A percentile compares a stretch with the other conserved stretches of the same genome.
Conservation (phyloP, 2,113 vertebrate species). For the Pan troglodytes region NHGRI_mPanTro3-v2.1_pri NC_072418.2:2858001-2858500, state of each 20-base stretch:
- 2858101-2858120: not conserved
- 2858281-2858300: conserved; percentile 95
- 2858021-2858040: not conserved
- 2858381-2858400: conserved; percentile 91
- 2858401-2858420: conserved; percentile 89
- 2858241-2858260: conserved; percentile 87
- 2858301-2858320: conserved; percentile 92
- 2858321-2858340: conserved; percentile 87
- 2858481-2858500: conserved; percentile 93
- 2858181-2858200: not conserved
- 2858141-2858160: not conserved
- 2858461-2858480: conserved; percentile 97
- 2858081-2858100: not conserved
- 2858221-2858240: conserved; percentile 89
- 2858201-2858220: conserved; percentile 92
- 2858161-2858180: not conserved
- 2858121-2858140: not conserved
- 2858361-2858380: conserved; percentile 90
- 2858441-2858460: conserved; percentile 94
- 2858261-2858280: conserved; percentile 93
- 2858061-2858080: not conserved
- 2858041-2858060: not conserved
- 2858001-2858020: too few relatives aligned
- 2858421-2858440: conserved; percentile 87
- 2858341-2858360: conserved; percentile 92